A percentile compares a stretch with the other conserved stretches of the same genome.
Evolutionary conservation across 2,888 invertebrate species (phyloP).

Genomic region (Ormyrus pomaceus): DNA sequence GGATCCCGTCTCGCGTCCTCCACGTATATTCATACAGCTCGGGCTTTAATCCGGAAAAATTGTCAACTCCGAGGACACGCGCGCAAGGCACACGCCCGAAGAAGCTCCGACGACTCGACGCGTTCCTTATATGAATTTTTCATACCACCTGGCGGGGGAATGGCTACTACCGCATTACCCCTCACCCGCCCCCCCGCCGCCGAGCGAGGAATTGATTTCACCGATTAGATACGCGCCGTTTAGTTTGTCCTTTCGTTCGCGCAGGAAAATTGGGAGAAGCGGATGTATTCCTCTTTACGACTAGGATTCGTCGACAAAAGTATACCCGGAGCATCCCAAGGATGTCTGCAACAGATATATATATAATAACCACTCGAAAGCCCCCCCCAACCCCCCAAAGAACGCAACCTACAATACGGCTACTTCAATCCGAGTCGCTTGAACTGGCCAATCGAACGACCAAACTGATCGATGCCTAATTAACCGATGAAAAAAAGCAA

Average conservation of each 20-base stretch:
- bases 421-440: constrained; percentile 19
- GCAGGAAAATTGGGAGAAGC: too few relatives aligned
- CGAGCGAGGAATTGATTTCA: constrained; percentile 23
- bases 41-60: constrained; percentile 29
- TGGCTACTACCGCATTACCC: too few relatives aligned
- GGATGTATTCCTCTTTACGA: too few relatives aligned
- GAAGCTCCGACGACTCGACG: constrained; percentile 2
- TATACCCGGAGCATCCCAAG: constrained; percentile 21
- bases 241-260: too few relatives aligned
- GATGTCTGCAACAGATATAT: constrained; percentile 30
- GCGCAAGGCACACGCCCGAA: not conserved
- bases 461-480: constrained; percentile 41
- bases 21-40: not conserved
- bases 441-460: constrained; percentile 39
- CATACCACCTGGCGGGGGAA: not conserved
- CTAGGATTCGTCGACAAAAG: not conserved
- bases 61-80: not conserved
- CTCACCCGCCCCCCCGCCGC: too few relatives aligned
- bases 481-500: constrained; percentile 26
- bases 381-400: not conserved
- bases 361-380: constrained; percentile 45
- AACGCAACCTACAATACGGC: not conserved
- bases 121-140: constrained; percentile 23
- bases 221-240: too few relatives aligned
- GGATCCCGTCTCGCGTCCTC: not conserved